phyloP scores from a whole-genome alignment of 1,140 invertebrate species.

The Zaprionus davidi region DNA sequence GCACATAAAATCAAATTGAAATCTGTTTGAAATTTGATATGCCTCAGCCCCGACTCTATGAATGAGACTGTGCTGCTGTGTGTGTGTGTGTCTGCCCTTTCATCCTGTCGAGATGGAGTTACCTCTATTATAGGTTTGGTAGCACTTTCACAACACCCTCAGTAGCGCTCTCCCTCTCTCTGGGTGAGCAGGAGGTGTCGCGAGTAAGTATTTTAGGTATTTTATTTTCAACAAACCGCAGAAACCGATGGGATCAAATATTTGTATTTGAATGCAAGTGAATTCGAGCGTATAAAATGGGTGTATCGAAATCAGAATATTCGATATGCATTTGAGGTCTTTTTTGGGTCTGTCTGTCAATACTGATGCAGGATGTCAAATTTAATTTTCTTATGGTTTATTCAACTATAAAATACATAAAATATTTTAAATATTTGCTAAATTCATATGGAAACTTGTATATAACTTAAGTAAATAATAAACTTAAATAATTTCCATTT shows the following conservation, averaged over 20 bases:
- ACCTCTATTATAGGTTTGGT: slow-evolving; percentile 41
- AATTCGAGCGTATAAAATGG: slow-evolving; percentile 2
- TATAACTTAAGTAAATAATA: no score
- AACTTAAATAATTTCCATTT: no score
- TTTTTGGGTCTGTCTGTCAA: neutral
- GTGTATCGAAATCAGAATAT: neutral
- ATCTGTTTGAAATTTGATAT: slow-evolving; percentile 82
- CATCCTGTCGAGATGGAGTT: slow-evolving; percentile 8
- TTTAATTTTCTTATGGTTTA: no score
- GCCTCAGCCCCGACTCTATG: slow-evolving; percentile 16
- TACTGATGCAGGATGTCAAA: neutral
- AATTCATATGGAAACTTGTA: no score
- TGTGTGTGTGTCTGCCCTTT: slow-evolving; percentile 22
- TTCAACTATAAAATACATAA: no score
- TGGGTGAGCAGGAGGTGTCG: neutral
- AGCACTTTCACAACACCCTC: slow-evolving; percentile 29
- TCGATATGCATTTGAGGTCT: neutral
- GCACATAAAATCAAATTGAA: slow-evolving; percentile 80
- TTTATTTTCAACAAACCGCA: slow-evolving; percentile 8
- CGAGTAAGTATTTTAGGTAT: neutral
- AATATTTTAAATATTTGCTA: no score
- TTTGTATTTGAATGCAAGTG: slow-evolving; percentile 7
- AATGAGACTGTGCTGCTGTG: slow-evolving; percentile 9
- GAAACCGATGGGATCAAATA: slow-evolving; percentile 9
- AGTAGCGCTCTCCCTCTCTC: neutral